These are phyloP conservation scores for Agrilus biguttatus DNA, from an alignment of 2,888 invertebrate genomes.

Conservation along the genomic window DNA sequence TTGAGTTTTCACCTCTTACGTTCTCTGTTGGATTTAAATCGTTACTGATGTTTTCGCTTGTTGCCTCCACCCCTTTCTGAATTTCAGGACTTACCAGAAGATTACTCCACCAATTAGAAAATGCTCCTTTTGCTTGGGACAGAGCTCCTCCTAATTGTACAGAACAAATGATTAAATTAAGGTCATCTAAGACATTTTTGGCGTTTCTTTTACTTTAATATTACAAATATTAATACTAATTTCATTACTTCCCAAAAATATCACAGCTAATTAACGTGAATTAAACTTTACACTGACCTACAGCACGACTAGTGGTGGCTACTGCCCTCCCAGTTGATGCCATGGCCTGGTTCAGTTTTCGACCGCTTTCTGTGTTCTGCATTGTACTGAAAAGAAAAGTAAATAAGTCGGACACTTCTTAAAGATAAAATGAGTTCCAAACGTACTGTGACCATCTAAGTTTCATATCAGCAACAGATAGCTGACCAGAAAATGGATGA, in stretches of 20 bases:
- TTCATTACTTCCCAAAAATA: neutral
- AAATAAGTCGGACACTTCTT: neutral
- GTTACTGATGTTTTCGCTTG: conserved; percentile 9
- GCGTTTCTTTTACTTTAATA: too few species aligned
- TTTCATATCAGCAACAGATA: conserved; percentile 91
- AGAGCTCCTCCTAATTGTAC: conserved; percentile 59
- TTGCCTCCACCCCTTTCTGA: conserved; percentile 17
- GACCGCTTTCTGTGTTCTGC: conserved; percentile 86
- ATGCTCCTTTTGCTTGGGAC: conserved; percentile 76
- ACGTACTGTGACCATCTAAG: conserved; percentile 80
- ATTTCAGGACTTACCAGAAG: conserved; percentile 39
- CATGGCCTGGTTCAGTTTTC: conserved; percentile 87
- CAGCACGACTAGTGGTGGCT: conserved; percentile 59
- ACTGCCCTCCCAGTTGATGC: conserved; percentile 83
- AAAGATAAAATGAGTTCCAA: conserved; percentile 1
- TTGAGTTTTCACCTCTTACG: conserved; percentile 6
- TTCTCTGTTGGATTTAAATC: neutral
- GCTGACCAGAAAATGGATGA: conserved; percentile 89
- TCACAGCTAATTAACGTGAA: neutral
- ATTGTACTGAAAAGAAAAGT: conserved; percentile 54
- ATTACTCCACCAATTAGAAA: conserved; percentile 77
- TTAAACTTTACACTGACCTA: conserved; percentile 41
- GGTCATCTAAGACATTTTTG: too few species aligned
- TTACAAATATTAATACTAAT: too few species aligned
- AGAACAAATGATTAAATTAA: too few species aligned